Conservation (phyloP, 2,113 vertebrate genomes). For the Polypterus bichir region DNA sequence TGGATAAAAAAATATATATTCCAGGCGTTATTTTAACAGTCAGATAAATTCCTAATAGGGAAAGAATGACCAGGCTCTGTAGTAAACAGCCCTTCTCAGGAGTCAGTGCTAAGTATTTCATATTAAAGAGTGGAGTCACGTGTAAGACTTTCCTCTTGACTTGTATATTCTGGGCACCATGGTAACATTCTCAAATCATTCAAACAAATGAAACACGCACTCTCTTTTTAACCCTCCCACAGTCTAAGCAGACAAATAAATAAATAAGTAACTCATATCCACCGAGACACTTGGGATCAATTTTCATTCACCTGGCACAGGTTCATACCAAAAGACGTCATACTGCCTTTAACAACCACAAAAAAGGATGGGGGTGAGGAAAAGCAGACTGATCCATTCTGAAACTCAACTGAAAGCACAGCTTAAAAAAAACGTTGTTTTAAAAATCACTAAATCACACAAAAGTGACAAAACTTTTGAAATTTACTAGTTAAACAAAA, state of each 20-base stretch:
- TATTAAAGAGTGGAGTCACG: slow-evolving; percentile 25
- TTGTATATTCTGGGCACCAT: slow-evolving; percentile 44
- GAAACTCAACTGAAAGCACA: too few species aligned
- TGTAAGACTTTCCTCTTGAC: slow-evolving; percentile 33
- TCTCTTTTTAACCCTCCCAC: slow-evolving; percentile 13
- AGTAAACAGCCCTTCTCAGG: slow-evolving; percentile 32
- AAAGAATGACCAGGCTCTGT: slow-evolving; percentile 24
- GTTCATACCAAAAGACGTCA: slow-evolving; percentile 17
- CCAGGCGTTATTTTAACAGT: too few species aligned
- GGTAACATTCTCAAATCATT: slow-evolving; percentile 36
- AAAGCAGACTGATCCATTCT: too few species aligned
- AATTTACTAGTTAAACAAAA: too few species aligned
- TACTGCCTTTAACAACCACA: too few species aligned
- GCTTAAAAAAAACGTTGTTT: too few species aligned
- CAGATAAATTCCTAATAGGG: slow-evolving; percentile 7
- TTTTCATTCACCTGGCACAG: slow-evolving; percentile 37
- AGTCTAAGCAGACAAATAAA: slow-evolving; percentile 5
- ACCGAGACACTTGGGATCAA: slow-evolving; percentile 24
- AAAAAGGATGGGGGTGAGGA: too few species aligned
- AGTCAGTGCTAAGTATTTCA: slow-evolving; percentile 25
- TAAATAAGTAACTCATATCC: slow-evolving; percentile 26
- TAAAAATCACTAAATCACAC: too few species aligned
- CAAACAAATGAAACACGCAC: slow-evolving; percentile 37
- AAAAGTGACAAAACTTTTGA: too few species aligned
- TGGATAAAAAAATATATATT: too few species aligned